Base-by-base conservation (phyloP, 1,140 invertebrate species). In the Eurosta solidaginis region DNA sequence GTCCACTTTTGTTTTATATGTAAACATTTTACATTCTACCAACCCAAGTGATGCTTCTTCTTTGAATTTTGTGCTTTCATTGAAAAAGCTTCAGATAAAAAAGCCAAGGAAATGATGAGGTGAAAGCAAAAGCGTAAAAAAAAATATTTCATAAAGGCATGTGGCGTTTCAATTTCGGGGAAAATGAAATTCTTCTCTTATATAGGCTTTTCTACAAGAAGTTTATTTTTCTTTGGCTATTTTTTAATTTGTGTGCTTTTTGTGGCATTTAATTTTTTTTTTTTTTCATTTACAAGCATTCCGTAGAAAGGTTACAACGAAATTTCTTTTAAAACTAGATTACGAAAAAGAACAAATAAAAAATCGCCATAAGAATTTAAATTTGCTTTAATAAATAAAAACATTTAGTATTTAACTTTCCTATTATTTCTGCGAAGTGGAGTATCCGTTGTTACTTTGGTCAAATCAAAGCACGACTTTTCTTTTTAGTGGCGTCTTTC, bases 1-100 rank as follows among this genome's bases (percentile, higher is more conserved):
- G n/a, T 68, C 59, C 59, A 40, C 59, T 68, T 68, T 40, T 68
- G 59, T 68, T 68, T 42, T 40, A 33, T 36, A n/a, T n/a, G 14
- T 33, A 29, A 3, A 2, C 33, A 40, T 68, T 68, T 68, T 22
- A 42, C 36, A 40, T 68, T 40, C 33, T 40, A 33, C 27, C 59
- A 42, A 40, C 59, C 59, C 7, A 29, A 68, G 33, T 20, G 59
- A 17, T 68, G 59, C 33, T 20, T 20, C n/a, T 36, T 29, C 54
- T 29, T 68, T 68, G 17, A 40, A 29, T 40, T 52, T 52, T 54
- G 10, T 27, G 9, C 9, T 1, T 54, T 20, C 1, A 54, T 9
- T 25, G 27, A 54, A 54, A 20, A 54, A 54, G 7, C 36, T 25
- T 68, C 12, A 12, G 20, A 68, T 36, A n/a, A 36, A 10, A 10